These are phyloP conservation scores for Premnoplex brunnescens DNA, from an alignment of 2,797 vertebrate genomes.

Conservation along the genomic window DNA sequence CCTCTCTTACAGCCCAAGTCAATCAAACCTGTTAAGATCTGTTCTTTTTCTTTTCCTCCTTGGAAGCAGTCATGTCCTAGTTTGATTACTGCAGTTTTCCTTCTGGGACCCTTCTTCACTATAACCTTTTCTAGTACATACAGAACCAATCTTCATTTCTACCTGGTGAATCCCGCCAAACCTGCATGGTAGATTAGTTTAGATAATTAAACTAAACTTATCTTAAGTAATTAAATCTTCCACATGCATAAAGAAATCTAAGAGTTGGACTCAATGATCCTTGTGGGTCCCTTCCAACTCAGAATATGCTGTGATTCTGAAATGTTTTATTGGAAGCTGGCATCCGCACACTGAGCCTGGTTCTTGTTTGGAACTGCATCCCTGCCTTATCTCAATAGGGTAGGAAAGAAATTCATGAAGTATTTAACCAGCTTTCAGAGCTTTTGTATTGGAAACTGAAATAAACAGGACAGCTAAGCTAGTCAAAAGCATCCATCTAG, in stretches of 20 bases:
- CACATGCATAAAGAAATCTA: neutral
- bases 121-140: neutral
- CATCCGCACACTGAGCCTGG: neutral
- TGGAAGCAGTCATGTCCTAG: neutral
- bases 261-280: neutral
- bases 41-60: neutral
- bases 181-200: neutral
- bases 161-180: neutral
- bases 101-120: neutral
- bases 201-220: neutral
- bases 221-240: neutral
- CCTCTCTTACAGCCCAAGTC: neutral
- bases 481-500: neutral
- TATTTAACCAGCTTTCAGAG: conserved; percentile 5
- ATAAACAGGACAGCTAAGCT: neutral
- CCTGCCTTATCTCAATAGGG: neutral
- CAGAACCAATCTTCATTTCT: neutral
- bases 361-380: neutral
- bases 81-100: neutral
- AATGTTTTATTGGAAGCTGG: neutral
- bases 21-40: neutral
- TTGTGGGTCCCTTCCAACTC: neutral
- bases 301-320: neutral
- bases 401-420: neutral
- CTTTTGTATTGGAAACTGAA: neutral